Evolutionary conservation across 37 sponge, comb jelly and placozoan genomes (phyloP).

Genomic region (Trichoplax adhaerens): DNA sequence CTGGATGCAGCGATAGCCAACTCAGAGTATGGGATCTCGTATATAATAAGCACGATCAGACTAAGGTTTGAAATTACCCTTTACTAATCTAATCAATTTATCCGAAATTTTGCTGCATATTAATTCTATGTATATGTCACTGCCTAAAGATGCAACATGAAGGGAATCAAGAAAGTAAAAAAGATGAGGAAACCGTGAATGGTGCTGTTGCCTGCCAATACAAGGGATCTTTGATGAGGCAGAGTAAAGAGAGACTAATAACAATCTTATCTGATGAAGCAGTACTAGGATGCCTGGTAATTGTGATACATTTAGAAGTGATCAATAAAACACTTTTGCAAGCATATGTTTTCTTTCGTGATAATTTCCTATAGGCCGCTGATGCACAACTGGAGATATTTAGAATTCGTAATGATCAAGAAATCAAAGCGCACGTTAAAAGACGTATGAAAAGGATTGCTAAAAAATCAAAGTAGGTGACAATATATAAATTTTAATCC

Average conservation of each 20-base stretch:
- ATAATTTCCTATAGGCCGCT: neutral
- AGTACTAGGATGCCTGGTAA: constrained; percentile 26
- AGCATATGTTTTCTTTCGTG: constrained; percentile 1
- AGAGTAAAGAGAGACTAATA: constrained; percentile 17
- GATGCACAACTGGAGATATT: constrained; percentile 38
- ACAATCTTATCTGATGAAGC: constrained; percentile 7
- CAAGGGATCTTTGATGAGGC: constrained; percentile 16
- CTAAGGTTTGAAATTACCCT: no score
- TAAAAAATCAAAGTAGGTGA: constrained; percentile 9
- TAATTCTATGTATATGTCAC: no score
- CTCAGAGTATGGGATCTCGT: constrained; percentile 34
- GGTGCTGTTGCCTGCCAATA: no score
- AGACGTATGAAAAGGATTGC: constrained; percentile 37
- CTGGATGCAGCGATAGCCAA: constrained; percentile 31
- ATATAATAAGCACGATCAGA: no score
- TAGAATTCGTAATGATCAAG: constrained; percentile 27
- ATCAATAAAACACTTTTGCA: constrained; percentile 1
- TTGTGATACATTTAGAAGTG: neutral
- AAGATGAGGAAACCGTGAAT: no score
- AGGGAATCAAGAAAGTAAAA: no score
- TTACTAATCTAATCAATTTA: no score
- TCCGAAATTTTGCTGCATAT: no score
- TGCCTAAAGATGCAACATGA: no score
- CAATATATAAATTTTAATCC: neutral
- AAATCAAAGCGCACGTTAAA: constrained; percentile 24